Evolutionary conservation across 2,797 vertebrate genomes (phyloP).

Genomic region (Otolemur crassicaudatus): DNA sequence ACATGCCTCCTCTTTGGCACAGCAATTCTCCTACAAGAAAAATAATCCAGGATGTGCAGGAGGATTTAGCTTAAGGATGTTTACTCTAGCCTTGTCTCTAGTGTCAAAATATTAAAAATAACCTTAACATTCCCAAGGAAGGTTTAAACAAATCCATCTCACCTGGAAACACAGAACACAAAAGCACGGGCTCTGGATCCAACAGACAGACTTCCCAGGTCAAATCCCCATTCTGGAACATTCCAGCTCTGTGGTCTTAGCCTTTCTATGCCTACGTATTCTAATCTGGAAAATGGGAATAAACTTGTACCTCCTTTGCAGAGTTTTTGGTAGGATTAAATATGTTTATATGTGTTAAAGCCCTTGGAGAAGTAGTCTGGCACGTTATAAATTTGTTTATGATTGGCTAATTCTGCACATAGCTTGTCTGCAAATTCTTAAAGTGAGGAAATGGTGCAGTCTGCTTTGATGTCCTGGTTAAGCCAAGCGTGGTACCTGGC

Average conservation of each 20-base stretch:
- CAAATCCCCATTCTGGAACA: background rate
- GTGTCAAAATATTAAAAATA: slow-evolving; percentile 35
- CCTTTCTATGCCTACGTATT: background rate
- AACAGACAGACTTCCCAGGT: background rate
- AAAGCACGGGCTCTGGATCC: background rate
- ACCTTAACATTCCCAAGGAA: background rate
- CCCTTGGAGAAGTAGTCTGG: background rate
- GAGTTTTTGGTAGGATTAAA: background rate
- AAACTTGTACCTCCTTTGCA: background rate
- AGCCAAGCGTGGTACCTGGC: background rate
- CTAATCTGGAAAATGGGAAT: background rate
- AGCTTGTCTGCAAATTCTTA: background rate
- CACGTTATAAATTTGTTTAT: background rate
- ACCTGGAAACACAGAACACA: background rate
- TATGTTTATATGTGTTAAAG: background rate
- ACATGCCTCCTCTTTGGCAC: background rate
- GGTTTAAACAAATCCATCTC: background rate
- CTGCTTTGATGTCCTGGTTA: background rate
- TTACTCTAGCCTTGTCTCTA: background rate
- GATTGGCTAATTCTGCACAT: background rate
- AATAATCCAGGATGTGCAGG: background rate
- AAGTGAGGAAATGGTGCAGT: background rate
- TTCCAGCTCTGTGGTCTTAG: background rate
- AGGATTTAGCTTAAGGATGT: slow-evolving; percentile 9
- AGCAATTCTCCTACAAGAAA: background rate